These are phyloP conservation scores for Phortica variegata DNA, from an alignment of 1,140 invertebrate genomes.

Conservation along the genomic window DNA sequence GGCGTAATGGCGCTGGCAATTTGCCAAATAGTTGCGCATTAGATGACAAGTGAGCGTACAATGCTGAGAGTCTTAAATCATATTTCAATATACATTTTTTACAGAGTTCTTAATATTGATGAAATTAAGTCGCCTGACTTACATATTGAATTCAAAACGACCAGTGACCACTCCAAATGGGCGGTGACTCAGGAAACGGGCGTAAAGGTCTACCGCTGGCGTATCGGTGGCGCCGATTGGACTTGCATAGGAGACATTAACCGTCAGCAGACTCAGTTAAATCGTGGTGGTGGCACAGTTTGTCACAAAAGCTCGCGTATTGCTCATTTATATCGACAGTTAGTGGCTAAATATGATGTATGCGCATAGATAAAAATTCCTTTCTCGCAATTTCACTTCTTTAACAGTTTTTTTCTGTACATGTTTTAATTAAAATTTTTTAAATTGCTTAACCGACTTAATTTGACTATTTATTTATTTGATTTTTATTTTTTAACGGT, in stretches of 20 bases:
- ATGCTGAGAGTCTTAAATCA: slow-evolving; percentile 5
- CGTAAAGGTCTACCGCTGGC: slow-evolving; percentile 44
- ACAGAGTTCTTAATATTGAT: slow-evolving; percentile 70
- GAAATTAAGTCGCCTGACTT: slow-evolving; percentile 60
- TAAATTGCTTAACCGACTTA: no score
- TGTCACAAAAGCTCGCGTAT: slow-evolving; percentile 65
- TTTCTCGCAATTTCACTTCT: no score
- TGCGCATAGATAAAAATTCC: slow-evolving; percentile 23
- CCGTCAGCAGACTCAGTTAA: slow-evolving; percentile 72
- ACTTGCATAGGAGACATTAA: slow-evolving; percentile 93
- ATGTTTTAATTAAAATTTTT: no score
- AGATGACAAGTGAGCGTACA: slow-evolving; percentile 58
- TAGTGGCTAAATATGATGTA: slow-evolving; percentile 57
- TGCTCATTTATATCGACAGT: slow-evolving; percentile 60
- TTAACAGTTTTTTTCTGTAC: no score
- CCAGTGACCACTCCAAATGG: slow-evolving; percentile 92
- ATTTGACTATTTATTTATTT: no score
- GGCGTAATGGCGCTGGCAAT: slow-evolving; percentile 78
- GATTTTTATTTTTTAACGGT: no score
- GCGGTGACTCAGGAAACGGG: slow-evolving; percentile 64
- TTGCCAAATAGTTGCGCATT: slow-evolving; percentile 69
- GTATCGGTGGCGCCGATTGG: slow-evolving; percentile 64
- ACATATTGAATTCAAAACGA: slow-evolving; percentile 69
- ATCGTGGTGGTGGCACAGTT: slow-evolving; percentile 79
- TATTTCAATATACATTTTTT: slow-evolving; percentile 32